Evolutionary conservation across 1,140 invertebrate genomes (phyloP).

Genomic region (Lamellibrachia luymesi): DNA sequence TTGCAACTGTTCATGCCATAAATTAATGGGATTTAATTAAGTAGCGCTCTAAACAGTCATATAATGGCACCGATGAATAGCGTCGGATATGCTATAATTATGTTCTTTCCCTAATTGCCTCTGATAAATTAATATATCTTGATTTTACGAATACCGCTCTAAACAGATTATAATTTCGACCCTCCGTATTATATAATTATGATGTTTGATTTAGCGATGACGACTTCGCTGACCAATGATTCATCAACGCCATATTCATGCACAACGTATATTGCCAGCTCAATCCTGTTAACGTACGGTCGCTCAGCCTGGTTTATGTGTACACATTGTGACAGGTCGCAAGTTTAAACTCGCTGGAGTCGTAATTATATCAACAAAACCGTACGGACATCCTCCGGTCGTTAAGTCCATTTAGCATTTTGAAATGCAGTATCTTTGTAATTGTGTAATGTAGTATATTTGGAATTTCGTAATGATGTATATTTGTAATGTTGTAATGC

Average conservation of each 20-base stretch:
- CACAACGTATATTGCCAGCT: not conserved
- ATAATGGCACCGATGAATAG: not conserved
- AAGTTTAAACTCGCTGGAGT: not conserved
- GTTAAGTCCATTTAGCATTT: not conserved
- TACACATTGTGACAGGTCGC: not conserved
- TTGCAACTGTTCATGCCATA: not conserved
- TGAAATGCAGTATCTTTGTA: not conserved
- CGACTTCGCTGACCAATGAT: not conserved
- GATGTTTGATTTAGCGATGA: not conserved
- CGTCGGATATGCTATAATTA: not conserved
- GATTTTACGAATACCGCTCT: not conserved
- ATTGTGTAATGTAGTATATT: not conserved
- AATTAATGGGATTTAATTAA: not conserved
- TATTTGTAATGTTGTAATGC: too few relatives aligned
- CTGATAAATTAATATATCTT: not conserved
- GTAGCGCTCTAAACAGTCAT: not conserved
- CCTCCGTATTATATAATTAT: not conserved
- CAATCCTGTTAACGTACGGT: not conserved
- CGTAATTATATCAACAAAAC: not conserved
- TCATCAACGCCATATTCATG: not conserved
- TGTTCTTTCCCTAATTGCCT: not conserved
- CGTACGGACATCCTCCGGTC: too few relatives aligned
- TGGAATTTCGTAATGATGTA: too few relatives aligned
- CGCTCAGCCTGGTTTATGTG: not conserved
- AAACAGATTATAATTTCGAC: not conserved